A percentile compares a stretch with the other conserved stretches of the same genome.
phyloP scores from a whole-genome alignment of 2,888 invertebrate genomes.

The Abrostola triplasia region DNA sequence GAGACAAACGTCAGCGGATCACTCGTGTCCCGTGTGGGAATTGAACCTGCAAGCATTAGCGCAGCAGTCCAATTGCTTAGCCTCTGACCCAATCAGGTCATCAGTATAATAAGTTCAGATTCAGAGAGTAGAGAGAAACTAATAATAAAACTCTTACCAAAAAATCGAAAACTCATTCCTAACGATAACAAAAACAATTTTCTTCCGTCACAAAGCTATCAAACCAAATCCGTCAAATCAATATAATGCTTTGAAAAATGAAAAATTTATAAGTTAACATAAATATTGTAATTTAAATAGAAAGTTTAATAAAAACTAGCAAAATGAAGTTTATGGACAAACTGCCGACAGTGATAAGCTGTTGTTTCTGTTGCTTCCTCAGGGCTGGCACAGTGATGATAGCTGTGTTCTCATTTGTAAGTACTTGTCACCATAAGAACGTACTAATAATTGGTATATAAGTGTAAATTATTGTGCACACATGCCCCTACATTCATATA shows the following conservation, averaged over 20 bases:
- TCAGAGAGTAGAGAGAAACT: background rate
- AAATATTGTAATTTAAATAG: slow-evolving; percentile 1
- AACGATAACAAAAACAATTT: background rate
- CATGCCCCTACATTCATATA: too few species aligned
- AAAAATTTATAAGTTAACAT: slow-evolving; percentile 9
- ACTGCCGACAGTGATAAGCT: slow-evolving; percentile 77
- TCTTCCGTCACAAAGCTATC: background rate
- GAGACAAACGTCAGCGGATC: too few species aligned
- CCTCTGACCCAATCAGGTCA: too few species aligned
- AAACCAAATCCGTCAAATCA: slow-evolving; percentile 5
- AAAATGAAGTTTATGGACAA: slow-evolving; percentile 70
- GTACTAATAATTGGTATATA: too few species aligned
- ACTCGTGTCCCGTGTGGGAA: too few species aligned
- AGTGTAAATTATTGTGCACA: too few species aligned
- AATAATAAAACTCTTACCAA: background rate
- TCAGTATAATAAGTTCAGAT: too few species aligned
- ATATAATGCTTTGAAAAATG: slow-evolving; percentile 10
- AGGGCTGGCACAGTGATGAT: slow-evolving; percentile 79
- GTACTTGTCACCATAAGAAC: slow-evolving; percentile 40
- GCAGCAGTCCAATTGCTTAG: too few species aligned
- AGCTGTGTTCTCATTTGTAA: slow-evolving; percentile 74
- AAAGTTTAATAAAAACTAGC: slow-evolving; percentile 25
- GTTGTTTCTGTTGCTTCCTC: slow-evolving; percentile 80
- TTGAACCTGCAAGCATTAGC: too few species aligned
- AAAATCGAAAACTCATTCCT: background rate